phyloP scores from a whole-genome alignment of 2,113 vertebrate genomes.

The Scophthalmus maximus region DNA sequence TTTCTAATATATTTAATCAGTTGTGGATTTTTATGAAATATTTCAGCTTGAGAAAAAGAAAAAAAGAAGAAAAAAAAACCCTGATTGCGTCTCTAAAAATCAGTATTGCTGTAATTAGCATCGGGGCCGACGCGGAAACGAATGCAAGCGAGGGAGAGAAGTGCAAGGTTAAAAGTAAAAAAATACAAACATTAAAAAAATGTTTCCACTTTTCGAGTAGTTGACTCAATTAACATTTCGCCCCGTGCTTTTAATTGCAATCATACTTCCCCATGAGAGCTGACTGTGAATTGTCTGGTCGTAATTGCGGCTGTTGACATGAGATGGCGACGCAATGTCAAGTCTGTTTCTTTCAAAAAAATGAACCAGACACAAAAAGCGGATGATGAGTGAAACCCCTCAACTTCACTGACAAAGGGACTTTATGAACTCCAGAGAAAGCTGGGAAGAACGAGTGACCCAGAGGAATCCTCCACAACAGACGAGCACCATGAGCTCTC shows the following conservation, averaged over 20 bases:
- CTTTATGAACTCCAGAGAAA: neutral
- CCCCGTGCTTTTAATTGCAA: slow-evolving; percentile 99
- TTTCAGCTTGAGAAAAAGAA: neutral
- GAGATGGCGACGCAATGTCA: slow-evolving; percentile 92
- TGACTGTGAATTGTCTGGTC: slow-evolving; percentile 87
- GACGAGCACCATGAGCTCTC: too few relatives aligned
- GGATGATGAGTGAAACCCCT: slow-evolving; percentile 75
- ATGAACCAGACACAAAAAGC: slow-evolving; percentile 55
- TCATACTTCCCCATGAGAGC: slow-evolving; percentile 93
- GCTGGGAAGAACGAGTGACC: neutral
- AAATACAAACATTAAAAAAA: slow-evolving; percentile 71
- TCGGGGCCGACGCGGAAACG: slow-evolving; percentile 9
- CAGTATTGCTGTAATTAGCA: slow-evolving; percentile 37
- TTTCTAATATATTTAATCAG: neutral
- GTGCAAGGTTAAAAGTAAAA: slow-evolving; percentile 69
- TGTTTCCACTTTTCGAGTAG: slow-evolving; percentile 93
- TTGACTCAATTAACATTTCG: slow-evolving; percentile 99
- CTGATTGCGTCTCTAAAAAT: slow-evolving; percentile 33
- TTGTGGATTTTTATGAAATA: slow-evolving; percentile 11
- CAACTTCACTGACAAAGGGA: slow-evolving; percentile 1
- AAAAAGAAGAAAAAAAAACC: neutral
- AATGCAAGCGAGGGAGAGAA: slow-evolving; percentile 36
- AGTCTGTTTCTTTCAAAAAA: slow-evolving; percentile 80
- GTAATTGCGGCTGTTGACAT: slow-evolving; percentile 96
- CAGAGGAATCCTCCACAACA: neutral